Percentiles rank a stretch among this genome's conserved stretches.
Evolutionary conservation across 2,113 vertebrate genomes (phyloP).

Genomic region (Melanocharis versteri): DNA sequence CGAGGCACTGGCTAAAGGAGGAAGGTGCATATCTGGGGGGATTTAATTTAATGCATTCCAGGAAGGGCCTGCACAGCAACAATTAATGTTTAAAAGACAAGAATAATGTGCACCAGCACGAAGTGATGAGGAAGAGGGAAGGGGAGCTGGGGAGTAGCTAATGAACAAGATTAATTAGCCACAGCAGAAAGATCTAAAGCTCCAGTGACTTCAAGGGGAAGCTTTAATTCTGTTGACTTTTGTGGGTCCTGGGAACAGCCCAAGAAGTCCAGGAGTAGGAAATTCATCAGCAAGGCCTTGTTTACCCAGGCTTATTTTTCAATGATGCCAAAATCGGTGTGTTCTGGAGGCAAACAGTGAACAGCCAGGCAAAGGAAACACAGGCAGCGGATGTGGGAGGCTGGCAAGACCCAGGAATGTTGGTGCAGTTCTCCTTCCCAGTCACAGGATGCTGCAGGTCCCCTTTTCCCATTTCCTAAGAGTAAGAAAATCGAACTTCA

Average conservation of each 20-base stretch:
- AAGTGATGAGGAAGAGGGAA: constrained; percentile 25
- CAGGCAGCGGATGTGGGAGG: background rate
- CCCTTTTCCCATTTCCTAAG: background rate
- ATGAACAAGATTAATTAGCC: constrained; percentile 42
- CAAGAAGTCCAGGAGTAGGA: background rate
- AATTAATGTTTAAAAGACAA: constrained; percentile 59
- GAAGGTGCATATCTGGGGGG: constrained; percentile 40
- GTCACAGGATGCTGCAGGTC: background rate
- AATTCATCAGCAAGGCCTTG: background rate
- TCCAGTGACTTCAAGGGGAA: background rate
- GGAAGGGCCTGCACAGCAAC: constrained; percentile 56
- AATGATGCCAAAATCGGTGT: background rate
- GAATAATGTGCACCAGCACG: constrained; percentile 1
- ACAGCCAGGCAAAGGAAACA: background rate
- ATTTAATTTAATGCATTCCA: constrained; percentile 34
- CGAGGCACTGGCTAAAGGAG: constrained; percentile 41
- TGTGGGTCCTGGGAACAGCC: background rate
- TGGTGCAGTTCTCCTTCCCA: background rate
- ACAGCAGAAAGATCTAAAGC: constrained; percentile 18
- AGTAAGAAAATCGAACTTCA: background rate
- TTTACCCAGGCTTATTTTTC: background rate
- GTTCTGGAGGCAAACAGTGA: constrained; percentile 1
- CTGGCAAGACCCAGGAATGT: background rate
- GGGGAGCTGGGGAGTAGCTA: constrained; percentile 22
- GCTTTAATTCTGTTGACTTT: constrained; percentile 35